Conservation (phyloP, 2,797 vertebrate species). For the Etheostoma nigrum region DNA sequence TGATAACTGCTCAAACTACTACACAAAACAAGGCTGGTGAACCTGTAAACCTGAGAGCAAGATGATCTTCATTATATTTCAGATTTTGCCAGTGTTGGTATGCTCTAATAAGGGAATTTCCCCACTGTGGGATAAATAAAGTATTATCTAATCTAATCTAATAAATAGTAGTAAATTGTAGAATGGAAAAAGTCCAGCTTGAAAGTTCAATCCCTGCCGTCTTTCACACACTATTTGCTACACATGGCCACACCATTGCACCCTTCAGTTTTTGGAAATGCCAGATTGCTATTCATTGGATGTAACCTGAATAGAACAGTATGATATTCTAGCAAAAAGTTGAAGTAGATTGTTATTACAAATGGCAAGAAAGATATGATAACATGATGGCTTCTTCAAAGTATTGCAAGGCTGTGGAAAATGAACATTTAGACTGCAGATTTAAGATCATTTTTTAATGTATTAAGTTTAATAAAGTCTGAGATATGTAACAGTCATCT, state of each 20-base stretch:
- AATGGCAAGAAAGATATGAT: neutral
- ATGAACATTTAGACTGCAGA: no score
- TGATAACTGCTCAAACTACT: neutral
- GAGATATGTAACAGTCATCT: no score
- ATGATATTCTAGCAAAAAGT: neutral
- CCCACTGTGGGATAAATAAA: no score
- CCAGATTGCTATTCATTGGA: neutral
- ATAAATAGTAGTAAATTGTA: no score
- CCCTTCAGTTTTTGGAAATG: neutral
- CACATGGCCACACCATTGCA: neutral
- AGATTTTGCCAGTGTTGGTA: no score
- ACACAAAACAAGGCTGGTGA: neutral
- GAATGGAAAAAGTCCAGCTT: neutral
- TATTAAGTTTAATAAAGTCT: no score
- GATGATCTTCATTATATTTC: neutral
- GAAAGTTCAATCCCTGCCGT: neutral
- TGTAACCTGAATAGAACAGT: neutral
- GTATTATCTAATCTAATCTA: no score
- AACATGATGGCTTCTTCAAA: conserved; percentile 2
- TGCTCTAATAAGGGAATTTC: no score
- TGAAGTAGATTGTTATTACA: conserved; percentile 3
- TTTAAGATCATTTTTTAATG: no score
- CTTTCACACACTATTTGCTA: neutral
- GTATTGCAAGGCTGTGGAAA: neutral
- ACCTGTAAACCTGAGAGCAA: neutral